These are phyloP conservation scores for Triops cancriformis DNA, from an alignment of 1,140 invertebrate genomes.

Conservation along the genomic window DNA sequence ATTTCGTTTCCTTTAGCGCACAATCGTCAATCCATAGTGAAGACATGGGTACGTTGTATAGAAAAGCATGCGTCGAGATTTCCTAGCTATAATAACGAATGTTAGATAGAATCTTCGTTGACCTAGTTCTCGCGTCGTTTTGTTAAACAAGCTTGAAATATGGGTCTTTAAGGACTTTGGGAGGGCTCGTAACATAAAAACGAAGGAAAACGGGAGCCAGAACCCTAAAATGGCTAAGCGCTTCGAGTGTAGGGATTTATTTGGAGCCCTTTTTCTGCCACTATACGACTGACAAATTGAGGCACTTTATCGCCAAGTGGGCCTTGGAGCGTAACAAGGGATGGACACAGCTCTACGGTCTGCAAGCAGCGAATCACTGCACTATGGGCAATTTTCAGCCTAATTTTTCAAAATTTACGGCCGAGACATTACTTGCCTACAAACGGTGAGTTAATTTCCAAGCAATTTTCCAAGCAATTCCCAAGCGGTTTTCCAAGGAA, in stretches of 20 bases:
- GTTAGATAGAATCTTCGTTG: no score
- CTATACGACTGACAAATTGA: conserved; percentile 1
- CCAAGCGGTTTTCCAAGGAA: no score
- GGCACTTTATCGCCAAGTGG: neutral
- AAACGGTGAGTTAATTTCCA: no score
- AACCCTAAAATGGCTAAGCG: neutral
- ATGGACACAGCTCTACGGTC: neutral
- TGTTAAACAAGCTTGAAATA: neutral
- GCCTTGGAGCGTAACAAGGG: neutral
- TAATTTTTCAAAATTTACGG: neutral
- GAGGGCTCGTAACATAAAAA: no score
- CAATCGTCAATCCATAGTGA: no score
- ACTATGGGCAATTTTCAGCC: neutral
- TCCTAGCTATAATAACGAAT: no score
- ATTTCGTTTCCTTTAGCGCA: no score
- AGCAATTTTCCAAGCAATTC: no score
- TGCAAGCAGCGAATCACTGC: neutral
- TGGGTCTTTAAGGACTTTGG: neutral
- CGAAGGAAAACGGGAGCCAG: neutral
- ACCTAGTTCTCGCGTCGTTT: neutral
- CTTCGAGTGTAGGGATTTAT: neutral
- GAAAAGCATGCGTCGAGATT: no score
- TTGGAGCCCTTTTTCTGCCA: neutral
- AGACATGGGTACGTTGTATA: no score
- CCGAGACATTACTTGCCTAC: no score